Evolutionary conservation across 1,140 invertebrate species (phyloP).

Genomic region (Ganaspis sp.): DNA sequence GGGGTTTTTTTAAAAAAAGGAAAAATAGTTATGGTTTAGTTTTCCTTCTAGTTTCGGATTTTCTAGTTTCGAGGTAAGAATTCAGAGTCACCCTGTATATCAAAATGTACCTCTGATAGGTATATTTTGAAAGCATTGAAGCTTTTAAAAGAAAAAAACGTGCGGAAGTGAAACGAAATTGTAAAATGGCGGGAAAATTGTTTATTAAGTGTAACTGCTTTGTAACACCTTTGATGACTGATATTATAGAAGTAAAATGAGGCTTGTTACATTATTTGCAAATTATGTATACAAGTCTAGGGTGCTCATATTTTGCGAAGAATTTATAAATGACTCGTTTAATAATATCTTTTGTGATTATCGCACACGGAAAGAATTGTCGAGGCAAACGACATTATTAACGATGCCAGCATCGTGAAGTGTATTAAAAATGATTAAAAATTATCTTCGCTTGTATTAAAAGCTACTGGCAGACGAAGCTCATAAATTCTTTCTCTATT

Average conservation of each 20-base stretch:
- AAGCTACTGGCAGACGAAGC: neutral
- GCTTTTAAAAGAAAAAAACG: too few relatives aligned
- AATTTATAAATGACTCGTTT: slow-evolving; percentile 17
- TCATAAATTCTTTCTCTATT: slow-evolving; percentile 21
- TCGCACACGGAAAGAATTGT: neutral
- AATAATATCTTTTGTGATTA: slow-evolving; percentile 18
- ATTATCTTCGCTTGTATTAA: slow-evolving; percentile 25
- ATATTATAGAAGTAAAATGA: neutral
- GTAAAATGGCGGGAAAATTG: too few relatives aligned
- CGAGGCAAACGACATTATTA: slow-evolving; percentile 6
- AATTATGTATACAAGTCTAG: neutral
- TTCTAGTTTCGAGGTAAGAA: too few relatives aligned
- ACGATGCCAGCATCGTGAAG: neutral
- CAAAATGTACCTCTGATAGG: too few relatives aligned
- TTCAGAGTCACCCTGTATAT: too few relatives aligned
- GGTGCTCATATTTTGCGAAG: neutral
- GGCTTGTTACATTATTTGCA: neutral
- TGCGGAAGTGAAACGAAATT: too few relatives aligned
- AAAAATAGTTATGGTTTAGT: too few relatives aligned
- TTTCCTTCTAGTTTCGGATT: too few relatives aligned
- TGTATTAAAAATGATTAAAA: slow-evolving; percentile 31
- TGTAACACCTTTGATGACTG: too few relatives aligned
- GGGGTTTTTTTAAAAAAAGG: too few relatives aligned
- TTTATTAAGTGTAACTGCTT: too few relatives aligned
- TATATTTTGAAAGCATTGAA: too few relatives aligned